Conservation (phyloP, 2,888 invertebrate species). For the Cosmia pyralina region DNA sequence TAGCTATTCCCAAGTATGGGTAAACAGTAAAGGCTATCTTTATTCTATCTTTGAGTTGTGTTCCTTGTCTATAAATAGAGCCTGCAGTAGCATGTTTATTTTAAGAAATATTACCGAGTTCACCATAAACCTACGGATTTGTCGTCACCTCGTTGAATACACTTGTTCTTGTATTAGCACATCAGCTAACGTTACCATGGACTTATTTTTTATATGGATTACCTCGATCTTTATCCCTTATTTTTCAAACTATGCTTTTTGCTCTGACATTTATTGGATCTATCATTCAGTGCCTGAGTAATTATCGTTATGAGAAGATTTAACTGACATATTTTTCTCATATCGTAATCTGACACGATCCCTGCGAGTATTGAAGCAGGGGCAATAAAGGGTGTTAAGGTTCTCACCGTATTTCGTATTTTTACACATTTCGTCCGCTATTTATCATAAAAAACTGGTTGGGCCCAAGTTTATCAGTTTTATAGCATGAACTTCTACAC, state of each 20-base stretch:
- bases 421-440: slow-evolving; percentile 35
- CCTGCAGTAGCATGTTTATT: slow-evolving; percentile 39
- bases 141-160: neutral
- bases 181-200: neutral
- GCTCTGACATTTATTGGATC: neutral
- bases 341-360: neutral
- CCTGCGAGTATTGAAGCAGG: neutral
- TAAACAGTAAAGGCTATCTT: slow-evolving; percentile 55
- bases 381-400: slow-evolving; percentile 15
- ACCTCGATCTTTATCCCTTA: neutral
- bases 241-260: neutral
- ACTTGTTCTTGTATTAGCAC: neutral
- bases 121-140: slow-evolving; percentile 1
- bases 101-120: slow-evolving; percentile 39
- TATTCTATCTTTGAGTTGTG: slow-evolving; percentile 49
- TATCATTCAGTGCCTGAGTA: neutral
- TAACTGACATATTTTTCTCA: neutral
- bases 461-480: slow-evolving; percentile 61
- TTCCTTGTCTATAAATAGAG: slow-evolving; percentile 52
- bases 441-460: slow-evolving; percentile 57
- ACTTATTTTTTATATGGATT: neutral
- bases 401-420: slow-evolving; percentile 29
- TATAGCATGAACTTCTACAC: slow-evolving; percentile 66
- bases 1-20: slow-evolving; percentile 38
- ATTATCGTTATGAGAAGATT: neutral